Percentiles rank a stretch among this genome's conserved stretches.
These are phyloP conservation scores for Chaitophorus viminalis DNA, from an alignment of 2,888 invertebrate genomes.

Conservation along the genomic window DNA sequence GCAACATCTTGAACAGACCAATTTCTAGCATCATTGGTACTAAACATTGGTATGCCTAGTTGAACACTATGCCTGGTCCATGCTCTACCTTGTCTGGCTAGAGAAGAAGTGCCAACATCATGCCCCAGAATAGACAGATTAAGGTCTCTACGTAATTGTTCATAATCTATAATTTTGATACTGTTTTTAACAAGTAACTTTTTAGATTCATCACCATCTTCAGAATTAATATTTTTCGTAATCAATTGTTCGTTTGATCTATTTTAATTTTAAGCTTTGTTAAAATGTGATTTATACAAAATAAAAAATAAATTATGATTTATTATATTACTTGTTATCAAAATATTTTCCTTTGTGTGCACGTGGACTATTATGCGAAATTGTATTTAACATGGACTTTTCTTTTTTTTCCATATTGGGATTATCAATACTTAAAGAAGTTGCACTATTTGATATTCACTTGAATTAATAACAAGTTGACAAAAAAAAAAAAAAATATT, in stretches of 20 bases:
- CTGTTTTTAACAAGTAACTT: not conserved
- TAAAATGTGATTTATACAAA: not conserved
- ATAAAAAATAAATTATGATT: not conserved
- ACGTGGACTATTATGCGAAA: not conserved
- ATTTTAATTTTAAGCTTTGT: not conserved
- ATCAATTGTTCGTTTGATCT: not conserved
- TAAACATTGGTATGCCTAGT: constrained; percentile 36
- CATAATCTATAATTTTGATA: not conserved
- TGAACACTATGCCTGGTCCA: constrained; percentile 46
- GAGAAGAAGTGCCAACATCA: not conserved
- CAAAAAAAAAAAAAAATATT: not conserved
- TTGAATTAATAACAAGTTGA: constrained; percentile 11
- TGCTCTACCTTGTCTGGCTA: not conserved
- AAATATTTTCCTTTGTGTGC: not conserved
- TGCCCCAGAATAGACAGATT: not conserved
- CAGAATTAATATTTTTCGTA: not conserved
- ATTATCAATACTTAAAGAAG: not conserved
- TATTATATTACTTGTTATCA: constrained; percentile 14
- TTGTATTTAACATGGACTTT: constrained; percentile 13
- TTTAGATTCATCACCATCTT: not conserved
- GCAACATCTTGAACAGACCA: constrained; percentile 48
- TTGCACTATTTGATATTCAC: not conserved
- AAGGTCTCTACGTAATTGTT: not conserved
- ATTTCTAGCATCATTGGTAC: constrained; percentile 12
- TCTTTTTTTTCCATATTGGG: not conserved